Percentiles rank a stretch among this genome's conserved stretches.
phyloP scores from a whole-genome alignment of 2,797 vertebrate species.

The Uromys caudimaculatus region DNA sequence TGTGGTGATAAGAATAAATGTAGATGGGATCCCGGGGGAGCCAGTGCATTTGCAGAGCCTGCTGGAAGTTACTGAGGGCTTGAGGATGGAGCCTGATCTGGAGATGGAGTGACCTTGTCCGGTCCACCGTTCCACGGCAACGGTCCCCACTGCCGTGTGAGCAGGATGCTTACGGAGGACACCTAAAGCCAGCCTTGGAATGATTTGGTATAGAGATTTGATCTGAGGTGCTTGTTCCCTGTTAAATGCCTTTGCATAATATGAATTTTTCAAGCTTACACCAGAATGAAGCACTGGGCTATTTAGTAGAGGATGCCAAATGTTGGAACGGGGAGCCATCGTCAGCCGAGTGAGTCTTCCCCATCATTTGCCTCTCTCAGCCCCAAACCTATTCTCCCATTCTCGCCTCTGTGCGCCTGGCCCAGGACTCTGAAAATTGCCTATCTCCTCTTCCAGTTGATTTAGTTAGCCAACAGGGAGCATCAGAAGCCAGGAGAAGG shows the following conservation, averaged over 20 bases:
- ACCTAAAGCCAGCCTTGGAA: not conserved
- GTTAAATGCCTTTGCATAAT: not conserved
- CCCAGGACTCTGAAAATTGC: not conserved
- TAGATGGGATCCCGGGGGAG: not conserved
- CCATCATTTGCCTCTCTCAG: no score
- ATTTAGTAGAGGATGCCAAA: not conserved
- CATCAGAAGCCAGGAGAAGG: not conserved
- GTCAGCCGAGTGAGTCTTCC: rapidly evolving
- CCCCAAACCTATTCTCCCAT: not conserved
- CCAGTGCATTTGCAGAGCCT: not conserved
- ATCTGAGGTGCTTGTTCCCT: not conserved
- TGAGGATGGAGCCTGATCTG: not conserved
- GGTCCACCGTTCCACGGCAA: rapidly evolving
- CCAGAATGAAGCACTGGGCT: not conserved
- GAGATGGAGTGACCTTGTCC: no score
- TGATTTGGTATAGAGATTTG: not conserved
- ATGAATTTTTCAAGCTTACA: not conserved
- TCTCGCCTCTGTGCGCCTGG: not conserved
- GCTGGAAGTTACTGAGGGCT: not conserved
- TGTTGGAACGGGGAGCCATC: not conserved
- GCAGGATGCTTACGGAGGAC: rapidly evolving
- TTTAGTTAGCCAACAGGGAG: not conserved
- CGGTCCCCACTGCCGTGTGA: not conserved
- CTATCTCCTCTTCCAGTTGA: not conserved
- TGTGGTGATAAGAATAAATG: not conserved